A percentile compares a stretch with the other conserved stretches of the same genome.
Evolutionary conservation across 1,140 invertebrate species (phyloP).

Genomic region (Cecropterus lyciades): DNA sequence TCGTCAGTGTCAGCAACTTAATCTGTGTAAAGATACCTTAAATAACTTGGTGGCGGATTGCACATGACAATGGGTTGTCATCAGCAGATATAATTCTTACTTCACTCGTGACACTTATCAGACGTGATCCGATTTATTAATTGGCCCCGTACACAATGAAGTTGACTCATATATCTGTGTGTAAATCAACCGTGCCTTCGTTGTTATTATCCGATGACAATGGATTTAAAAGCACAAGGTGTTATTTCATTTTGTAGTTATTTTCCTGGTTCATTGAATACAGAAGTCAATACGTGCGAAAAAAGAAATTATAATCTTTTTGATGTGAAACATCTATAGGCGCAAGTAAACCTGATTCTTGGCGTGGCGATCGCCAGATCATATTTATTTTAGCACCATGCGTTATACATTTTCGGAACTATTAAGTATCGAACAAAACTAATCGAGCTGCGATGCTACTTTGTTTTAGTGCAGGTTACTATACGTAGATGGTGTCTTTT

Average conservation of each 20-base stretch:
- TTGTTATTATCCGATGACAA: conserved; percentile 14
- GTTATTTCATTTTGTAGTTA: conserved; percentile 5
- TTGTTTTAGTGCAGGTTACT: no score
- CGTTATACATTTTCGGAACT: no score
- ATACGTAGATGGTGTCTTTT: no score
- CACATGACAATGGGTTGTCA: conserved; percentile 54
- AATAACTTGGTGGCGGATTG: conserved; percentile 6
- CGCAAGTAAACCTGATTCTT: no score
- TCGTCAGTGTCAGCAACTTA: background rate
- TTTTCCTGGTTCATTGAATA: no score
- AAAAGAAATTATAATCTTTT: no score
- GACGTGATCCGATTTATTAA: conserved; percentile 65
- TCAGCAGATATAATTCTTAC: conserved; percentile 61
- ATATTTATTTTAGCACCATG: no score
- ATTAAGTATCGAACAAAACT: no score
- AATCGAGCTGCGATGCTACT: no score
- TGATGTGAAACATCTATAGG: no score
- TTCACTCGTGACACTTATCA: conserved; percentile 53
- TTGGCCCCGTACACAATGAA: conserved; percentile 40
- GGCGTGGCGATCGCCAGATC: no score
- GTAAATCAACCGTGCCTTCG: conserved; percentile 19
- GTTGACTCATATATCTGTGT: conserved; percentile 33
- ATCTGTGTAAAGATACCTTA: background rate
- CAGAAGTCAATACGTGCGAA: no score
- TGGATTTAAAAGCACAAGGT: conserved; percentile 16